Evolutionary conservation across 1,140 invertebrate genomes (phyloP), one percentile per base, ranked within the genome.

Genomic region (fruit fly (Drosophila melanogaster)): DNA sequence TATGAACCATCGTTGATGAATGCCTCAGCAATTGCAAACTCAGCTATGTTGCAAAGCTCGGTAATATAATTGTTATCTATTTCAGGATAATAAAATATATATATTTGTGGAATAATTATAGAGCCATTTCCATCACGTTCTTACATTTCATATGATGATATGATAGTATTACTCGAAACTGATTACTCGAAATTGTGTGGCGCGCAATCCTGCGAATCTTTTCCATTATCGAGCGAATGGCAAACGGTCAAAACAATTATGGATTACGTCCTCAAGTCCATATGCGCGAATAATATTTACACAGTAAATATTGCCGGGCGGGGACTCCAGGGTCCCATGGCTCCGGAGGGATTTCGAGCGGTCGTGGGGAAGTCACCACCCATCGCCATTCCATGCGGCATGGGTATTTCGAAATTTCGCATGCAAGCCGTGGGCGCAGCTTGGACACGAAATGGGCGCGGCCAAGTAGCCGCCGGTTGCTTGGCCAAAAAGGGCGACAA

Each of bases 231-330:
- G 67, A 43, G 49, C 33, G 61, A 81, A 79, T 74, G 80, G 71
- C 61, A 64, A 79, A 30, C 50, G 66, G 66, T 70, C 66, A 69
- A 70, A 69, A 57, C 84, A 89, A 89, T 89, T 89, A 89, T 84
- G 79, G 84, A 89, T 89, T 89, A 89, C 79, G 57, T 74, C 75
- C 71, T 79, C 79, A 87, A 87, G 79, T 87, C 70, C 83, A 86
- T 89, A 89, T 86, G 76, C 62, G 83, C 79, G 75, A 83, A 86
- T 86, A 86, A 86, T 86, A 83, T 86, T 86, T 79, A 77, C 47
- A 66, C 62, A 77, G 81, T 77, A 85, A 85, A 86, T 86, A 86
- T 78, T 86, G 78, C 44, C 43, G 38, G 41, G 37, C 64, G 47
- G 47, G 24, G 12, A 22, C 4, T 33, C 33, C 59, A 43, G 43